Percentiles rank a stretch among this genome's conserved stretches.
Evolutionary conservation across 2,797 vertebrate species (phyloP).

Genomic region (Chromis chromis): DNA sequence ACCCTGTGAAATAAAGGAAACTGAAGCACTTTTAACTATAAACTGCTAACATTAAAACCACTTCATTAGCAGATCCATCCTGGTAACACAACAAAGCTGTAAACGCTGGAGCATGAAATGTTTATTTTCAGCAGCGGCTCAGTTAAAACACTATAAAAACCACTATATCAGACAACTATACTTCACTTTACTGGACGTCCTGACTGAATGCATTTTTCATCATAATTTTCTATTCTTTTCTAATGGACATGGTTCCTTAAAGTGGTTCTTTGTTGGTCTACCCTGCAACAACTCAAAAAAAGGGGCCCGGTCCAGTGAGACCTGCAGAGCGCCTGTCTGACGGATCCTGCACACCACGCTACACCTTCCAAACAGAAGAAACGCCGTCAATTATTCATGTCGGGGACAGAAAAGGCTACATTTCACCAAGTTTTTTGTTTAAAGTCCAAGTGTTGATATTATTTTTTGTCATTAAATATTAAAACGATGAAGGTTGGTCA

Average conservation of each 20-base stretch:
- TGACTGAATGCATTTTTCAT: slow-evolving; percentile 58
- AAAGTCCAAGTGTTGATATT: slow-evolving; percentile 69
- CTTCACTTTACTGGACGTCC: slow-evolving; percentile 23
- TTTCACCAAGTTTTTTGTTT: slow-evolving; percentile 66
- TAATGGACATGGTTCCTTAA: slow-evolving; percentile 58
- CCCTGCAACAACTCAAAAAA: slow-evolving; percentile 60
- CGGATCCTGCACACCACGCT: slow-evolving; percentile 35
- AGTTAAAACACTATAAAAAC: slow-evolving; percentile 25
- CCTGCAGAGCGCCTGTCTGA: slow-evolving; percentile 25
- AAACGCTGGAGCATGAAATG: slow-evolving; percentile 8
- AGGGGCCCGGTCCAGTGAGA: slow-evolving; percentile 58
- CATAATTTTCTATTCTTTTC: slow-evolving; percentile 63
- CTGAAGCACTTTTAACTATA: neutral
- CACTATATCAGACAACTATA: slow-evolving; percentile 24
- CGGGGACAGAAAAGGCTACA: slow-evolving; percentile 55
- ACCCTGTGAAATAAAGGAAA: too few species aligned
- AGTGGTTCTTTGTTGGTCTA: slow-evolving; percentile 62
- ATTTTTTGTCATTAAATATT: slow-evolving; percentile 71
- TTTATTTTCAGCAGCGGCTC: slow-evolving; percentile 20
- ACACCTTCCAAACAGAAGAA: slow-evolving; percentile 61
- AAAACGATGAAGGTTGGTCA: slow-evolving; percentile 42
- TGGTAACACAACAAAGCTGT: neutral
- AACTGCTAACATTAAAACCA: neutral
- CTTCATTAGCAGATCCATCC: neutral
- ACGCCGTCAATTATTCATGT: slow-evolving; percentile 77